Conservation (phyloP, 2,888 invertebrate genomes). For the Epirrita christyi region DNA sequence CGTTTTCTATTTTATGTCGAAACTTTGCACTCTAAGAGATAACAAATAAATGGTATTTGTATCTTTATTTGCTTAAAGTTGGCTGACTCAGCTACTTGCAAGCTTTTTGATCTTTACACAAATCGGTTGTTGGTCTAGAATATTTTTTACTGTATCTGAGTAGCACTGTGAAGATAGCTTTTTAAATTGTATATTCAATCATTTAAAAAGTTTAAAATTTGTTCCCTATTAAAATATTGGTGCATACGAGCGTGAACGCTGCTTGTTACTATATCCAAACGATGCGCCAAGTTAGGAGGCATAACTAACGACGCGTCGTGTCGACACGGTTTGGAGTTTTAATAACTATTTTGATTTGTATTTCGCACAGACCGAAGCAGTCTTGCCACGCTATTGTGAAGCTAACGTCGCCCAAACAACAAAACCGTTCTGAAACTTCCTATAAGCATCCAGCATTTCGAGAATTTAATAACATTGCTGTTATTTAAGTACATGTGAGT, state of each 20-base stretch:
- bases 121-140: background rate
- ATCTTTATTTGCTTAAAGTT: slow-evolving; percentile 10
- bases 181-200: background rate
- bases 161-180: too few species aligned
- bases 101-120: slow-evolving; percentile 2
- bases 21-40: slow-evolving; percentile 27
- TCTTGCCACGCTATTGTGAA: background rate
- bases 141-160: too few species aligned
- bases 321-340: slow-evolving; percentile 11
- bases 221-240: slow-evolving; percentile 18
- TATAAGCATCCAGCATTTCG: slow-evolving; percentile 12
- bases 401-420: slow-evolving; percentile 7
- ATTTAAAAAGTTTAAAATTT: background rate
- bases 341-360: slow-evolving; percentile 14
- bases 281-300: slow-evolving; percentile 12
- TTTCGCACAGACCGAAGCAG: background rate
- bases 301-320: slow-evolving; percentile 18
- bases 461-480: slow-evolving; percentile 18
- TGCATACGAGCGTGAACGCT: slow-evolving; percentile 19
- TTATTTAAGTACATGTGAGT: slow-evolving; percentile 8
- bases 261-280: slow-evolving; percentile 18
- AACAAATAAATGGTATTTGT: slow-evolving; percentile 16
- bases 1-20: slow-evolving; percentile 37
- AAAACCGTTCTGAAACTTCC: slow-evolving; percentile 15
- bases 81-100: slow-evolving; percentile 6